phyloP scores from a whole-genome alignment of 2,113 vertebrate genomes.

The Atractosteus spatula region DNA sequence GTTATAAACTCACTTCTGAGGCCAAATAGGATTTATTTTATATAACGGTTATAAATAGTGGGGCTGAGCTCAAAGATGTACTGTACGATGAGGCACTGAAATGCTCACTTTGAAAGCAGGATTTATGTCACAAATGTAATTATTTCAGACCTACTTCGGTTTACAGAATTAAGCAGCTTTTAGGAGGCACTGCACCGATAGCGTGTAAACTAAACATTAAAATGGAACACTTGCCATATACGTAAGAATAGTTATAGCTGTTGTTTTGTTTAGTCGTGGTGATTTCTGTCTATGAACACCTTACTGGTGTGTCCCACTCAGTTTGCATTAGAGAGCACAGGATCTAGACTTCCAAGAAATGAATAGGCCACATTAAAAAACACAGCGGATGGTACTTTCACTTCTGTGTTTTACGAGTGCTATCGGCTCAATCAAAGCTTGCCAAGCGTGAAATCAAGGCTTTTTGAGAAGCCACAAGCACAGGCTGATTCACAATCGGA shows the following conservation, averaged over 20 bases:
- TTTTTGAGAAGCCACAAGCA: not conserved
- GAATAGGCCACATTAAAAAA: conserved; percentile 3
- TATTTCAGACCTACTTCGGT: conserved; percentile 61
- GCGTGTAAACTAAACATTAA: not conserved
- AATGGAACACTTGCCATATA: not conserved
- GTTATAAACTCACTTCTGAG: conserved; percentile 58
- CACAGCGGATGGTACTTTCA: not conserved
- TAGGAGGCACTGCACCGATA: conserved; percentile 32
- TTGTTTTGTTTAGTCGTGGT: not conserved
- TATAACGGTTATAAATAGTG: conserved; percentile 60
- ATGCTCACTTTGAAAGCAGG: conserved; percentile 59
- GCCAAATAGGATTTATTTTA: conserved; percentile 56
- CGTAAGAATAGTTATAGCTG: not conserved
- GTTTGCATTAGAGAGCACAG: not conserved
- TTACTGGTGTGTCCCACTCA: not conserved
- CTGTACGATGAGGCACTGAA: conserved; percentile 50
- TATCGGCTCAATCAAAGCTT: conserved; percentile 1
- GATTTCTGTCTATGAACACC: not conserved
- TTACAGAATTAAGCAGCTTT: conserved; percentile 70
- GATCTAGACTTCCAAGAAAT: conserved; percentile 23
- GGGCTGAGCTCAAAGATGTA: conserved; percentile 19
- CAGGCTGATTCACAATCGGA: conserved; percentile 7
- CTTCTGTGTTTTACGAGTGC: not conserved
- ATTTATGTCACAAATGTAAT: conserved; percentile 74
- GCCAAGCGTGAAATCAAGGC: conserved; percentile 1